Conservation (phyloP, 2,888 invertebrate species). For the Drosophila histrio region DNA sequence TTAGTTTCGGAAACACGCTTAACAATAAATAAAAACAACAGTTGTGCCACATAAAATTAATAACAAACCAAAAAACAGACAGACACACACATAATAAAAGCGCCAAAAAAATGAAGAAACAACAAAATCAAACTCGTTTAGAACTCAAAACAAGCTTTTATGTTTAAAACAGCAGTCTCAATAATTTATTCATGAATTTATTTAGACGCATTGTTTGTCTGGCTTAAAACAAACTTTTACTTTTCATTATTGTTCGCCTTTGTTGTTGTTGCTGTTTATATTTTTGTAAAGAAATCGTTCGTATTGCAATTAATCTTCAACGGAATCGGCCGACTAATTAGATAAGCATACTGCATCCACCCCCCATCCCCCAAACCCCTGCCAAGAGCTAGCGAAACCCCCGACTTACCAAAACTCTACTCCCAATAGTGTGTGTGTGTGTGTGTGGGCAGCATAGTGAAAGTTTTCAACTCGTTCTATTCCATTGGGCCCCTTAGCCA, state of each 20-base stretch:
- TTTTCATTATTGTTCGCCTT: conserved; percentile 60
- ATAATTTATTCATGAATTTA: conserved; percentile 67
- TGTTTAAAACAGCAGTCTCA: conserved; percentile 9
- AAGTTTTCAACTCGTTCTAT: conserved; percentile 66
- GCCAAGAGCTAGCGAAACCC: conserved; percentile 11
- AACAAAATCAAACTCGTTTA: conserved; percentile 59
- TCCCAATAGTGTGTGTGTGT: conserved; percentile 26
- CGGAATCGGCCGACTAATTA: conserved; percentile 54
- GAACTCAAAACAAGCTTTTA: conserved; percentile 51
- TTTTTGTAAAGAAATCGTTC: conserved; percentile 55
- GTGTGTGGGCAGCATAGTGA: conserved; percentile 54
- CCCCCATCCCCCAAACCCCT: neutral
- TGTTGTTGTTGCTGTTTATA: conserved; percentile 53
- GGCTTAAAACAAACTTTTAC: conserved; percentile 71
- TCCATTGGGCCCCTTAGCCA: conserved; percentile 36
- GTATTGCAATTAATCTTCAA: conserved; percentile 69
- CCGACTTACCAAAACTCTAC: neutral
- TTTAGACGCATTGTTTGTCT: conserved; percentile 58
- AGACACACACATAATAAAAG: too few species aligned
- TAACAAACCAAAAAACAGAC: conserved; percentile 14
- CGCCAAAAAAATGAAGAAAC: conserved; percentile 17
- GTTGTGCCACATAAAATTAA: conserved; percentile 49
- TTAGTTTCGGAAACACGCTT: conserved; percentile 14
- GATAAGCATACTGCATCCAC: conserved; percentile 39
- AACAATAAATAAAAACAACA: conserved; percentile 18